Percentiles rank a stretch among this genome's conserved stretches.
phyloP scores from a whole-genome alignment of 2,113 vertebrate genomes.

The Tachycineta bicolor region DNA sequence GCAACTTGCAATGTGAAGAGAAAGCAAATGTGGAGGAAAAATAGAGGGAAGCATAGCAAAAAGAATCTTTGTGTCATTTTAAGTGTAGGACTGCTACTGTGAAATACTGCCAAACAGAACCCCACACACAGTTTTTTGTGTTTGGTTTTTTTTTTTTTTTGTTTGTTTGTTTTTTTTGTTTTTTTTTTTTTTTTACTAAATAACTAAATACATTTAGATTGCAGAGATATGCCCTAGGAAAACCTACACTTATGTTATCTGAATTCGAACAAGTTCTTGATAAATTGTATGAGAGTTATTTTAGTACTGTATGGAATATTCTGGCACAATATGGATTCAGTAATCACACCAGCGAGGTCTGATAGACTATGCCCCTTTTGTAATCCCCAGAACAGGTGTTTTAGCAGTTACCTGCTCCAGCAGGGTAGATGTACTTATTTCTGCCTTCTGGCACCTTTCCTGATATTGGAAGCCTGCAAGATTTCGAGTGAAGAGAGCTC shows the following conservation, averaged over 20 bases:
- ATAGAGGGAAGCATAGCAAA: neutral
- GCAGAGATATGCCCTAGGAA: neutral
- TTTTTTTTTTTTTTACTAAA: neutral
- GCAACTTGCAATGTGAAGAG: conserved; percentile 55
- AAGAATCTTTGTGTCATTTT: neutral
- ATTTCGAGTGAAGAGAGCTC: neutral
- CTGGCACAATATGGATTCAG: neutral
- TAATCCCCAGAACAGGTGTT: neutral
- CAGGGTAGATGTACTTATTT: neutral
- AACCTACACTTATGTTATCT: neutral
- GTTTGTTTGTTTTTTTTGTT: neutral
- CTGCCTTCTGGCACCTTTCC: neutral
- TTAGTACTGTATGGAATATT: neutral
- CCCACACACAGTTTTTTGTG: fast-evolving
- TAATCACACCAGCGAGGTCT: neutral
- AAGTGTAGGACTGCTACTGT: neutral
- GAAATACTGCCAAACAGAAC: neutral
- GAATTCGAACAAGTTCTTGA: neutral
- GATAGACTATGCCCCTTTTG: neutral
- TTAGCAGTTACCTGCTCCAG: neutral
- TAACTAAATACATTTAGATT: neutral
- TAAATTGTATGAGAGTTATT: neutral
- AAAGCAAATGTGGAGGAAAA: conserved; percentile 48
- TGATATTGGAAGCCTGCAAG: neutral
- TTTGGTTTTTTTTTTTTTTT: fast-evolving